Evolutionary conservation across 2,888 invertebrate genomes (phyloP).

Genomic region (Chirona hameri): DNA sequence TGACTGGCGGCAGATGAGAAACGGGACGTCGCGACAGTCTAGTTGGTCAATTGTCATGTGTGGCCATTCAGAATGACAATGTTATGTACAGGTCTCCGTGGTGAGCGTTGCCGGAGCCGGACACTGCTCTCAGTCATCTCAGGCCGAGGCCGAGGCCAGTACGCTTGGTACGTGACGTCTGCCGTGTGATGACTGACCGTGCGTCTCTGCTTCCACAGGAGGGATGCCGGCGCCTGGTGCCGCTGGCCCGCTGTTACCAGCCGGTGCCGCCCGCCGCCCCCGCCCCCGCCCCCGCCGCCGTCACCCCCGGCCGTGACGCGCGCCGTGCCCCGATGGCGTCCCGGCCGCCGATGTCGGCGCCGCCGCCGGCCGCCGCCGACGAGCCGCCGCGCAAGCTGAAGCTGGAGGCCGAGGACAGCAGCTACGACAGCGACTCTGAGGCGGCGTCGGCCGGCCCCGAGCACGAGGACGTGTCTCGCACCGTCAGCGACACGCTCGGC

Average conservation of each 20-base stretch:
- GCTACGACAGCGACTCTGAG: slow-evolving; percentile 72
- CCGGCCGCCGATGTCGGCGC: neutral
- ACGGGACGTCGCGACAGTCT: too few relatives aligned
- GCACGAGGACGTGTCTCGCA: slow-evolving; percentile 74
- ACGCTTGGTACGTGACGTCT: too few relatives aligned
- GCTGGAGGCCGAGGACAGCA: slow-evolving; percentile 65
- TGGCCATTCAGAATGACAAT: too few relatives aligned
- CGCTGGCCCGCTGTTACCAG: slow-evolving; percentile 24
- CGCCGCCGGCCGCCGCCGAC: neutral
- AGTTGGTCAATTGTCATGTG: too few relatives aligned
- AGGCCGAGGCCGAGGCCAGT: too few relatives aligned
- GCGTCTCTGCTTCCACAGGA: neutral
- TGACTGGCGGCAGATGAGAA: too few relatives aligned
- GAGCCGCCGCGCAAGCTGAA: slow-evolving; percentile 38
- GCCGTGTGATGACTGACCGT: too few relatives aligned
- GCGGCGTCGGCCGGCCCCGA: slow-evolving; percentile 40
- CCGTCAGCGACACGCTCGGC: slow-evolving; percentile 76
- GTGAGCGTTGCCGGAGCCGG: too few relatives aligned
- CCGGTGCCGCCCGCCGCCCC: neutral
- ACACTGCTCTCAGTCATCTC: too few relatives aligned
- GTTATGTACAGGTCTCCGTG: too few relatives aligned
- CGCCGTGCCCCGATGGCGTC: neutral
- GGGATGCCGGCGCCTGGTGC: slow-evolving; percentile 6
- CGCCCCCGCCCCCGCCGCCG: neutral
- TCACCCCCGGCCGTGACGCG: neutral